These are phyloP conservation scores for Nothoprocta pentlandii DNA, from an alignment of 2,113 vertebrate genomes.

Conservation along the genomic window DNA sequence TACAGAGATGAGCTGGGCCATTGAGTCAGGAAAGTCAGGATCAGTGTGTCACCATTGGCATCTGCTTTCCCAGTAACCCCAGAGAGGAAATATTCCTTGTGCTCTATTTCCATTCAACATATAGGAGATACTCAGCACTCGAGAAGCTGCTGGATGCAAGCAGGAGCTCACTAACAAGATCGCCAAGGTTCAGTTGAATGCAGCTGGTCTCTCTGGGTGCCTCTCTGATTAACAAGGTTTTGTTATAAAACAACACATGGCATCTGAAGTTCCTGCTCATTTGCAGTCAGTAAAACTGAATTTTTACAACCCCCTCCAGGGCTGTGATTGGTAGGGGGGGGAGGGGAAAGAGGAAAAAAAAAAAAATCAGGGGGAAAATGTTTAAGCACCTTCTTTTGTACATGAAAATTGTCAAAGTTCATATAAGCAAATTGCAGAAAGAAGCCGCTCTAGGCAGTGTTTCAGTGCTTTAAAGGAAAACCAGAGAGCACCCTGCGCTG, in stretches of 20 bases:
- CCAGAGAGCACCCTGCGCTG: not conserved
- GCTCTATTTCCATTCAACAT: not conserved
- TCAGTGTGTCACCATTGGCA: no score
- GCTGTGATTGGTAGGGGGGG: not conserved
- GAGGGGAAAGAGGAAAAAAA: not conserved
- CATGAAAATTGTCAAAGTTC: constrained; percentile 28
- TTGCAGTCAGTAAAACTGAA: constrained; percentile 48
- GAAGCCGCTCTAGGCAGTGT: not conserved
- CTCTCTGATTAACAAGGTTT: constrained; percentile 49
- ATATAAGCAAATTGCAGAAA: constrained; percentile 34
- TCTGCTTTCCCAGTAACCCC: not conserved
- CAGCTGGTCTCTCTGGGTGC: constrained; percentile 36
- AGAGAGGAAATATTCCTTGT: not conserved
- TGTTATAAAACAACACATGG: constrained; percentile 27
- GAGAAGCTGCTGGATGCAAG: not conserved
- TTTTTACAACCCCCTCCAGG: not conserved
- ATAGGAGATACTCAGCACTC: not conserved
- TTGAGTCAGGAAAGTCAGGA: not conserved
- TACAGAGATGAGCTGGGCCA: not conserved
- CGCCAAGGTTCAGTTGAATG: not conserved
- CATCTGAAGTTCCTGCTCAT: constrained; percentile 18
- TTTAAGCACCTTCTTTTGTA: constrained; percentile 29
- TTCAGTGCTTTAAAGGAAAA: constrained; percentile 2
- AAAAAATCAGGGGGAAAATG: not conserved
- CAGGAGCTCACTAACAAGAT: not conserved